Conservation (phyloP, 1,140 invertebrate genomes). For the Drosophila miranda region DNA sequence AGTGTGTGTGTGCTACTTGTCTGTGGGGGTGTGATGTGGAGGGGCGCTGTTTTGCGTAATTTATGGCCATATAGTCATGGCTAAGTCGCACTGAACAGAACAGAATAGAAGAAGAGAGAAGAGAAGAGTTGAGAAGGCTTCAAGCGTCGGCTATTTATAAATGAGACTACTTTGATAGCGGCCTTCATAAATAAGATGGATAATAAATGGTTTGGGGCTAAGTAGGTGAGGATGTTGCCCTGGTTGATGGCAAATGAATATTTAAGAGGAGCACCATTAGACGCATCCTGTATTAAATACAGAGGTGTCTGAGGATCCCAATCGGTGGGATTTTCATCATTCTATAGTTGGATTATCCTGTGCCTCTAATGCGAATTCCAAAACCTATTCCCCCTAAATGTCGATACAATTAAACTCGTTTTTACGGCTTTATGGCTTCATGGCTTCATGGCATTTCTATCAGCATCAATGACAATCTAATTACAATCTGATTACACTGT, state of each 20-base stretch:
- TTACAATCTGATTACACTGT: too few relatives aligned
- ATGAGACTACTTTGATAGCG: conserved; percentile 8
- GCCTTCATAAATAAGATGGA: conserved; percentile 28
- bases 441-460: too few relatives aligned
- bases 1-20: neutral
- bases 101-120: too few relatives aligned
- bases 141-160: conserved; percentile 38
- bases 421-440: too few relatives aligned
- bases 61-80: conserved; percentile 40
- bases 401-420: too few relatives aligned
- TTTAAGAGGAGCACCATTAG: conserved; percentile 10
- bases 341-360: neutral
- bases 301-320: neutral
- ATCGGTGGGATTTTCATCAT: neutral
- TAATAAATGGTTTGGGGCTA: neutral
- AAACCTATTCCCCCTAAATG: too few relatives aligned
- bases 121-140: conserved; percentile 1
- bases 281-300: conserved; percentile 2
- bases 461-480: too few relatives aligned
- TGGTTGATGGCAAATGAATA: conserved; percentile 36
- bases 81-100: conserved; percentile 3
- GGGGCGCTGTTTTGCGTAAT: conserved; percentile 45
- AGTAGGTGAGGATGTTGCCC: neutral
- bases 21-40: neutral
- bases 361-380: too few relatives aligned